These are phyloP conservation scores for Xestia rhomboidea DNA, from an alignment of 2,888 invertebrate genomes.

Conservation along the genomic window DNA sequence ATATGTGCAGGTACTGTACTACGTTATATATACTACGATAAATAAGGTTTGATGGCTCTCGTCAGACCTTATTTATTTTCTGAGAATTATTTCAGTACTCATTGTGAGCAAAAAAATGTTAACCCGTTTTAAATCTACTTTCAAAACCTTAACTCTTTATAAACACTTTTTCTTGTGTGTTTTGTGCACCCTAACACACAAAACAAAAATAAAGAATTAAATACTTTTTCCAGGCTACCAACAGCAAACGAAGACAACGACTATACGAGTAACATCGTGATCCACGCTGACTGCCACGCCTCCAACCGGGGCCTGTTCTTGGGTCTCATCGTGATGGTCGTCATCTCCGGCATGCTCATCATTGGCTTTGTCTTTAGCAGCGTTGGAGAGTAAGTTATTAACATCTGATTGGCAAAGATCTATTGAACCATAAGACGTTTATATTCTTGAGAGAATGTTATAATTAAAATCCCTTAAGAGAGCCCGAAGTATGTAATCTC, in stretches of 20 bases:
- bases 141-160: neutral
- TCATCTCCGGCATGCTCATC: constrained; percentile 87
- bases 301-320: constrained; percentile 94
- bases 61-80: neutral
- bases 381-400: constrained; percentile 81
- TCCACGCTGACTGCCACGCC: constrained; percentile 94
- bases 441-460: neutral
- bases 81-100: neutral
- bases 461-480: too few species aligned
- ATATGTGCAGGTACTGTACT: constrained; percentile 81
- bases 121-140: neutral
- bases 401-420: neutral
- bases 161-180: neutral
- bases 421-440: neutral
- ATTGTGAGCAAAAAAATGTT: neutral
- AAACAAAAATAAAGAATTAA: neutral
- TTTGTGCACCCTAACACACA: neutral
- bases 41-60: too few species aligned
- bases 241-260: constrained; percentile 87
- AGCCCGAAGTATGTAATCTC: too few species aligned
- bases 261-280: constrained; percentile 90
- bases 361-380: constrained; percentile 89
- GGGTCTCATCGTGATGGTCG: constrained; percentile 91
- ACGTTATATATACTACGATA: neutral
- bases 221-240: constrained; percentile 78